phyloP scores from a whole-genome alignment of 1,140 invertebrate genomes.

The Drosophila kanapiae region DNA sequence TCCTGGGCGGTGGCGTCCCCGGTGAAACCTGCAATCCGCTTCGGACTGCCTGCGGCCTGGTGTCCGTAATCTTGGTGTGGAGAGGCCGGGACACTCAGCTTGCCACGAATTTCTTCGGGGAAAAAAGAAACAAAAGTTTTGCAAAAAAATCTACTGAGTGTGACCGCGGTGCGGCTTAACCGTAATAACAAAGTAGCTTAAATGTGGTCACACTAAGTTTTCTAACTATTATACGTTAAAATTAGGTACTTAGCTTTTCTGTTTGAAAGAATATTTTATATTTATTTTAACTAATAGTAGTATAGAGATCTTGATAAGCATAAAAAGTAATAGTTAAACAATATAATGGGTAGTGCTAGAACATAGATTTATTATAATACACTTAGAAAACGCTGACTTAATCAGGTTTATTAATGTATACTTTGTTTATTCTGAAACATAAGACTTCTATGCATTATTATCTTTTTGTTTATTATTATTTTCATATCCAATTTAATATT shows the following conservation, averaged over 20 bases:
- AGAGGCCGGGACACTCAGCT: not conserved
- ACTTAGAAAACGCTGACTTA: too few species aligned
- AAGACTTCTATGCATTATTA: too few species aligned
- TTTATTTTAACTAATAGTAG: not conserved
- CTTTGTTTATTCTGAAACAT: too few species aligned
- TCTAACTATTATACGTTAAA: not conserved
- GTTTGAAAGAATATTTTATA: conserved; percentile 1
- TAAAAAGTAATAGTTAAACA: too few species aligned
- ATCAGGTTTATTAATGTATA: too few species aligned
- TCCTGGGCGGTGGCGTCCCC: not conserved
- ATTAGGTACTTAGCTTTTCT: not conserved
- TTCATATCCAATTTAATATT: not conserved
- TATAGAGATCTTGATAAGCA: too few species aligned
- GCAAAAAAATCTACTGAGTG: conserved; percentile 13
- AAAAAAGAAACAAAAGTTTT: conserved; percentile 12
- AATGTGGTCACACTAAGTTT: not conserved
- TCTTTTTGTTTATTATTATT: too few species aligned
- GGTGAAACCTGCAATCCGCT: conserved; percentile 4
- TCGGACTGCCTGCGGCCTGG: conserved; percentile 2
- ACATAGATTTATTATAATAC: too few species aligned
- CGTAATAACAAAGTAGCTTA: not conserved
- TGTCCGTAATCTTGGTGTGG: not conserved
- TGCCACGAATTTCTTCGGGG: conserved; percentile 15
- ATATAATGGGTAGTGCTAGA: too few species aligned
- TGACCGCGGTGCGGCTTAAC: conserved; percentile 6